Percentiles rank a stretch among this genome's conserved stretches.
phyloP scores from a whole-genome alignment of 2,797 vertebrate genomes.

The Silurus aristotelis region DNA sequence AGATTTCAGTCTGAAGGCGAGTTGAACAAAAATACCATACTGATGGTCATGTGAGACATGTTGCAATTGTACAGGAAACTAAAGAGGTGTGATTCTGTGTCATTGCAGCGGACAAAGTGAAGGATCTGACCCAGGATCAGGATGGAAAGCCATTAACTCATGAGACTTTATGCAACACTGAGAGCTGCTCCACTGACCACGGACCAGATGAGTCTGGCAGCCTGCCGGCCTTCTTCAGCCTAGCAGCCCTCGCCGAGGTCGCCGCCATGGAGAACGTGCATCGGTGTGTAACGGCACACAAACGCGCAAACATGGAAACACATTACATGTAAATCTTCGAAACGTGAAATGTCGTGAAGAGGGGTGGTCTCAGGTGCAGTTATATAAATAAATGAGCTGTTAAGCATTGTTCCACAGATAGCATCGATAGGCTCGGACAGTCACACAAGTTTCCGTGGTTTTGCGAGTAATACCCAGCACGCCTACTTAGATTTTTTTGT shows the following conservation, averaged over 20 bases:
- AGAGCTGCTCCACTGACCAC: slow-evolving; percentile 74
- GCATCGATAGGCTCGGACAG: neutral
- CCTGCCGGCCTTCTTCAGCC: slow-evolving; percentile 90
- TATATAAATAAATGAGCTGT: neutral
- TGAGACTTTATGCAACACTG: slow-evolving; percentile 83
- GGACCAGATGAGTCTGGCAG: slow-evolving; percentile 74
- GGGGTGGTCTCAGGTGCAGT: neutral
- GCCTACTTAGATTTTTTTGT: neutral
- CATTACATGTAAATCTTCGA: neutral
- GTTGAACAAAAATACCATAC: neutral
- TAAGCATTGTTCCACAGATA: neutral
- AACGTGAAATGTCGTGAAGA: neutral
- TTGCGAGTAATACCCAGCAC: neutral
- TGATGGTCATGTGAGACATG: neutral
- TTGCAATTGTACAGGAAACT: neutral
- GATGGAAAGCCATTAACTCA: slow-evolving; percentile 82
- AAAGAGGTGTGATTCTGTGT: slow-evolving; percentile 19
- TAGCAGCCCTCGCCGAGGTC: slow-evolving; percentile 96
- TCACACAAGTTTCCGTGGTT: neutral
- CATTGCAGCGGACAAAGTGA: slow-evolving; percentile 83
- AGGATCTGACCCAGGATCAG: slow-evolving; percentile 83
- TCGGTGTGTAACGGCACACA: slow-evolving; percentile 74
- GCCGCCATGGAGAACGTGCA: slow-evolving; percentile 98
- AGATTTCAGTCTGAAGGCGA: too few relatives aligned
- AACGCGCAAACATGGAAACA: neutral